Base-by-base conservation (phyloP, 2,888 invertebrate species). In the Zygogramma bicolorata region DNA sequence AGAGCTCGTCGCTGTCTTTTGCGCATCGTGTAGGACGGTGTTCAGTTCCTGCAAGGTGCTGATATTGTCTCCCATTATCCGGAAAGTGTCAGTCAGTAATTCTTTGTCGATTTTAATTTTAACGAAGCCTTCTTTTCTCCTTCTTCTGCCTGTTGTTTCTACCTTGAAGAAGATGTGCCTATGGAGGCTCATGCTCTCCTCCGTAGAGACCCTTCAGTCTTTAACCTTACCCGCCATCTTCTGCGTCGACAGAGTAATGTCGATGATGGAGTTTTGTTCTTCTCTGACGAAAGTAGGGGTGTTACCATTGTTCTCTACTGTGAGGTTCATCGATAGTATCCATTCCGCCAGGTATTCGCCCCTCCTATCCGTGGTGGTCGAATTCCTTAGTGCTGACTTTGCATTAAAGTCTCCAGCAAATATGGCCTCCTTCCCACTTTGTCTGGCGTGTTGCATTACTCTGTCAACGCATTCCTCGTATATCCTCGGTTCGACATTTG, bases 81-180 rank as follows among this genome's bases (percentile, higher is more conserved):
- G 49, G 71, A 72, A 18, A 59, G 29, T 15, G 6, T n/a, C 31
- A 2, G 15, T 18, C 2, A 31, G 4, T 0, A 31, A 3, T 15
- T n/a, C 22, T 1, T 13, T n/a, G 2, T 61, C 20, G n/a, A 20
- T 38, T n/a, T 22, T 34, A 34, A 7, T 10, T 34, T 34, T 34
- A 13, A 34, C 34, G 34, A 34, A 34, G 65, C 76, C 69, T 77
- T 71, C 71, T 13, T 20, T 59, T 5, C 15, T 59, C 59, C 18
- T 27, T 8, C 6, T 59, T 6, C 6, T 59, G 7, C 18, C 18
- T n/a, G 3, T n/a, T 15, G n/a, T 34, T 7, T 49, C 8, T 1
- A 59, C 10, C 15, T 31, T 18, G 34, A 18, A 59, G 5, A 34
- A 13, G 13, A 59, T 59, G 34, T 18, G 18, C 1, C 22, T 40